phyloP scores from a whole-genome alignment of 2,888 invertebrate species.

The Diabrotica balteata region DNA sequence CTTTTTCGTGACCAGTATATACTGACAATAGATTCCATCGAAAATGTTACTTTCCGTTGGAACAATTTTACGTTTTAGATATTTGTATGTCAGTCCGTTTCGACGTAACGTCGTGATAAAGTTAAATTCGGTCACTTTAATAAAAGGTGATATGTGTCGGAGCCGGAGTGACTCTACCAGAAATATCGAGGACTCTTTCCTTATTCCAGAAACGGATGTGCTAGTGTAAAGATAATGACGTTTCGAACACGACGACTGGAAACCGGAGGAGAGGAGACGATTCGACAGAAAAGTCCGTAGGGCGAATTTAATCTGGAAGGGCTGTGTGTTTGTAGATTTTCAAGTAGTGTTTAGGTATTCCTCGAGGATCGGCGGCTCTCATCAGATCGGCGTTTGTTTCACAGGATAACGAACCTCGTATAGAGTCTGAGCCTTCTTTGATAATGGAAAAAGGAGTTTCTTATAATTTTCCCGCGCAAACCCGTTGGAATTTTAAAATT shows the following conservation, averaged over 20 bases:
- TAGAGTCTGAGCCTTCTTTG: constrained; percentile 44
- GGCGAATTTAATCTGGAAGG: constrained; percentile 59
- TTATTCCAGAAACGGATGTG: constrained; percentile 54
- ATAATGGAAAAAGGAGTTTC: constrained; percentile 48
- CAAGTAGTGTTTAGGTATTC: constrained; percentile 62
- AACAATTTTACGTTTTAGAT: not conserved
- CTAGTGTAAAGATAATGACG: constrained; percentile 60
- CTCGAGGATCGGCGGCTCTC: constrained; percentile 55
- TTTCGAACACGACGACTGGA: constrained; percentile 59
- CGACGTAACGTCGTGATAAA: not conserved
- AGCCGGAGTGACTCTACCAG: constrained; percentile 2
- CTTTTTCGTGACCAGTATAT: too few species aligned
- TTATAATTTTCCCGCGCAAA: constrained; percentile 41
- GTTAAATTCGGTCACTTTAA: constrained; percentile 34
- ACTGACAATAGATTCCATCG: too few species aligned
- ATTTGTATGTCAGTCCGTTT: not conserved
- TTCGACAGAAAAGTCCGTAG: constrained; percentile 58
- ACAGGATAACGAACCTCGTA: constrained; percentile 53
- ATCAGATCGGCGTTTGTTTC: constrained; percentile 55
- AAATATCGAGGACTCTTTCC: constrained; percentile 44
- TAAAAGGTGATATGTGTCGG: constrained; percentile 38
- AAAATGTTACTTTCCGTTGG: too few species aligned
- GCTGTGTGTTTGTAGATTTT: constrained; percentile 60
- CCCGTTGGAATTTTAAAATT: constrained; percentile 20
- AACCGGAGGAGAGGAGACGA: constrained; percentile 55